Evolutionary conservation across 2,797 vertebrate genomes (phyloP).

Genomic region (Euphonia xanthogaster): DNA sequence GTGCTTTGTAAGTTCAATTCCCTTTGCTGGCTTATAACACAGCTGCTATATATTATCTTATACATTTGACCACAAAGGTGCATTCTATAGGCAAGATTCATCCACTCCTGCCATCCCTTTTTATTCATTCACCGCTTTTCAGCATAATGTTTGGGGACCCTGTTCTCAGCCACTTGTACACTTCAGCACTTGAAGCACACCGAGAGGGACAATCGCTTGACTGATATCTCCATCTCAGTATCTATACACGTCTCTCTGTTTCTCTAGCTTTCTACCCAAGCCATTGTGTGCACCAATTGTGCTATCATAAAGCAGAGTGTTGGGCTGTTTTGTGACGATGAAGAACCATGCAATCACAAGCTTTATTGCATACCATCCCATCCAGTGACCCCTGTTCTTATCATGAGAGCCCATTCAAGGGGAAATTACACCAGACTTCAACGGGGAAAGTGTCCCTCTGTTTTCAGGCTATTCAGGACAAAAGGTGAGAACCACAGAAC

Average conservation of each 20-base stretch:
- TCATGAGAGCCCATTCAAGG: conserved; percentile 74
- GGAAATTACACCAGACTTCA: conserved; percentile 80
- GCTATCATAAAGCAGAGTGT: conserved; percentile 71
- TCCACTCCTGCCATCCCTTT: conserved; percentile 74
- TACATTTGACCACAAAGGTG: conserved; percentile 76
- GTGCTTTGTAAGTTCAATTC: conserved; percentile 70
- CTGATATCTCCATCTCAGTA: conserved; percentile 75
- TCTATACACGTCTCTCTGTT: conserved; percentile 60
- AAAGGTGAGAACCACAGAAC: conserved; percentile 75
- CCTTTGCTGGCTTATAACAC: conserved; percentile 73
- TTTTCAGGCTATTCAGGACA: conserved; percentile 78
- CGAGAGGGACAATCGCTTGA: conserved; percentile 74
- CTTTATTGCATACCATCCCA: conserved; percentile 81
- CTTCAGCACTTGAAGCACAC: conserved; percentile 69
- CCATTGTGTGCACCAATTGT: conserved; percentile 66
- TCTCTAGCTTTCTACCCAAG: conserved; percentile 69
- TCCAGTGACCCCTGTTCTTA: conserved; percentile 77
- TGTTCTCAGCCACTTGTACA: conserved; percentile 72
- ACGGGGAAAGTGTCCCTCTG: conserved; percentile 72
- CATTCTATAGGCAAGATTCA: conserved; percentile 76
- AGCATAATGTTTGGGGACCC: conserved; percentile 66
- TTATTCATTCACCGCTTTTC: conserved; percentile 73
- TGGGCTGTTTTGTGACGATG: conserved; percentile 72
- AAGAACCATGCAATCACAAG: conserved; percentile 80
- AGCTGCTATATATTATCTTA: conserved; percentile 79